phyloP scores from a whole-genome alignment of 2,113 vertebrate genomes.

The Microtus montanus region DNA sequence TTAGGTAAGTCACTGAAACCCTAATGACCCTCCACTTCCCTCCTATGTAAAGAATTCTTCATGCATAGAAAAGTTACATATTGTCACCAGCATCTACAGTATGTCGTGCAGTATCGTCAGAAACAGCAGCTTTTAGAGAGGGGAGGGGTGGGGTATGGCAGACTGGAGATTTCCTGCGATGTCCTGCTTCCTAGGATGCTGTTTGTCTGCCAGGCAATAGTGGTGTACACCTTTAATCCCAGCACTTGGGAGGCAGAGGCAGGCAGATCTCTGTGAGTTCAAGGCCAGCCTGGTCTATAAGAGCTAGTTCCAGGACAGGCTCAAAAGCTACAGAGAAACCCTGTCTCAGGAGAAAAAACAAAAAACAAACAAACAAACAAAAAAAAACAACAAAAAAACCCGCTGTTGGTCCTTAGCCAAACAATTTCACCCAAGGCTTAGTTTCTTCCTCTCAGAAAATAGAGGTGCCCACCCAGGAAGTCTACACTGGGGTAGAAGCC shows the following conservation, averaged over 20 bases:
- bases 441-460: constrained; percentile 27
- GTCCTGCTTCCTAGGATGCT: not conserved
- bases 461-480: not conserved
- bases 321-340: no score
- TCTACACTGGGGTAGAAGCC: constrained; percentile 23
- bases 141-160: not conserved
- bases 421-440: not conserved
- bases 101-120: not conserved
- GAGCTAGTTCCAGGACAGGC: no score
- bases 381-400: no score
- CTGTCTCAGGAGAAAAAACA: no score
- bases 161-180: not conserved
- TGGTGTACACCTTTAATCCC: no score
- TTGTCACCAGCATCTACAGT: constrained; percentile 7
- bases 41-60: constrained; percentile 4
- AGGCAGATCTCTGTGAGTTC: no score
- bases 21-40: not conserved
- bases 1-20: constrained; percentile 19
- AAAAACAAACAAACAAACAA: no score
- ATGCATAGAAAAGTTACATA: not conserved
- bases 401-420: not conserved
- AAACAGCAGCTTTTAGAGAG: not conserved
- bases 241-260: no score
- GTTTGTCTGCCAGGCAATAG: no score
- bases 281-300: no score